Percentiles rank a stretch among this genome's conserved stretches.
Evolutionary conservation across 2,797 vertebrate species (phyloP).

Genomic region (Sternotherus odoratus): DNA sequence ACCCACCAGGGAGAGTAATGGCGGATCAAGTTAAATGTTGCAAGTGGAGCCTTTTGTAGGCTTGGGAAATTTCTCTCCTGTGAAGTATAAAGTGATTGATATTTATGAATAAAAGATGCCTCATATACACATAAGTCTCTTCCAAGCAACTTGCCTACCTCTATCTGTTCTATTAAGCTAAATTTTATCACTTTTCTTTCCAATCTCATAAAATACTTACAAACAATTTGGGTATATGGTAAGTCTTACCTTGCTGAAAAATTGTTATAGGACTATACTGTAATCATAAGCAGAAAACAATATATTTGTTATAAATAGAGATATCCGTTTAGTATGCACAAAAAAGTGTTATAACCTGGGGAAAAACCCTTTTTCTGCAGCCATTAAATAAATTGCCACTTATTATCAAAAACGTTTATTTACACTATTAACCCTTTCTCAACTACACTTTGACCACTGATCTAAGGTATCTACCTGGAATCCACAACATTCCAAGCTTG

Average conservation of each 20-base stretch:
- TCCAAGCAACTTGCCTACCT: background rate
- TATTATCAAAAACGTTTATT: background rate
- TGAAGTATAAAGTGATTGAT: background rate
- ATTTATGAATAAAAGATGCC: background rate
- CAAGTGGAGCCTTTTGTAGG: background rate
- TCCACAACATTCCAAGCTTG: background rate
- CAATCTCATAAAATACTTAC: background rate
- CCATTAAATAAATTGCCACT: background rate
- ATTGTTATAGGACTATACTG: background rate
- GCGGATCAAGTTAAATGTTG: background rate
- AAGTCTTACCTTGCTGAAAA: background rate
- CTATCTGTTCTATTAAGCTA: background rate
- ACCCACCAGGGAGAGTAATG: background rate
- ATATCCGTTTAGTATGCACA: background rate
- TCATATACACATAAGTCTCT: accelerated
- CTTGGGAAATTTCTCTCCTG: background rate
- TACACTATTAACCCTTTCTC: background rate
- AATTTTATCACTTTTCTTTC: background rate
- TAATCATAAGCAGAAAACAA: accelerated
- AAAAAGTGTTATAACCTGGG: background rate
- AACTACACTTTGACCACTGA: background rate
- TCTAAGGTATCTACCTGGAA: background rate
- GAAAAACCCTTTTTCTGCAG: background rate
- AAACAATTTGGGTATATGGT: background rate
- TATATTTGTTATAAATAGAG: background rate